These are phyloP conservation scores for Zaprionus taronus DNA, from an alignment of 1,140 invertebrate genomes.

Conservation along the genomic window DNA sequence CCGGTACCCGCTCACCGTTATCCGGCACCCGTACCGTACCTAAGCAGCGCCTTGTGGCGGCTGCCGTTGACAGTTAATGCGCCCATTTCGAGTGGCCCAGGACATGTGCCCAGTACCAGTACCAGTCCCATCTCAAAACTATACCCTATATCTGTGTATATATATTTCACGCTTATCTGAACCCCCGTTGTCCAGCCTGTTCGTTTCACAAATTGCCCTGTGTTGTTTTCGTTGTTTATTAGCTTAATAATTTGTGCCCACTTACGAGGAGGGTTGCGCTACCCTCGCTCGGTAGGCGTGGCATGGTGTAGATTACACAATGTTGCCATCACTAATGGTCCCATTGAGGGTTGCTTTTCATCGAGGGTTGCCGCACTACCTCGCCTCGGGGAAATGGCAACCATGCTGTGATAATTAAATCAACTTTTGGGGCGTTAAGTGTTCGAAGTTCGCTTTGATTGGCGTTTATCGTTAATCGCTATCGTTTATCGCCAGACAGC, in stretches of 20 bases:
- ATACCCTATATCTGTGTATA: conserved; percentile 3
- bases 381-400: conserved; percentile 40
- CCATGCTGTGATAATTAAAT: conserved; percentile 81
- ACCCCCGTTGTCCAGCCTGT: conserved; percentile 8
- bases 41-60: conserved; percentile 32
- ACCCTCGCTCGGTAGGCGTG: conserved; percentile 52
- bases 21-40: conserved; percentile 12
- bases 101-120: conserved; percentile 26
- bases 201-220: conserved; percentile 54
- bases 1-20: conserved; percentile 8
- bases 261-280: conserved; percentile 35
- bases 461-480: conserved; percentile 48
- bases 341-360: conserved; percentile 12
- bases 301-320: conserved; percentile 72
- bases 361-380: conserved; percentile 20
- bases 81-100: conserved; percentile 46
- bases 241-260: conserved; percentile 78
- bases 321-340: conserved; percentile 67
- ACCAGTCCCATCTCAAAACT: background rate
- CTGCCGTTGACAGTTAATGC: conserved; percentile 74
- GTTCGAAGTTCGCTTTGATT: conserved; percentile 72
- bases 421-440: conserved; percentile 65
- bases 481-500: conserved; percentile 39
- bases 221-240: conserved; percentile 71
- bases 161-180: conserved; percentile 76